phyloP scores from a whole-genome alignment of 1,140 invertebrate genomes.

The Uloborus diversus region DNA sequence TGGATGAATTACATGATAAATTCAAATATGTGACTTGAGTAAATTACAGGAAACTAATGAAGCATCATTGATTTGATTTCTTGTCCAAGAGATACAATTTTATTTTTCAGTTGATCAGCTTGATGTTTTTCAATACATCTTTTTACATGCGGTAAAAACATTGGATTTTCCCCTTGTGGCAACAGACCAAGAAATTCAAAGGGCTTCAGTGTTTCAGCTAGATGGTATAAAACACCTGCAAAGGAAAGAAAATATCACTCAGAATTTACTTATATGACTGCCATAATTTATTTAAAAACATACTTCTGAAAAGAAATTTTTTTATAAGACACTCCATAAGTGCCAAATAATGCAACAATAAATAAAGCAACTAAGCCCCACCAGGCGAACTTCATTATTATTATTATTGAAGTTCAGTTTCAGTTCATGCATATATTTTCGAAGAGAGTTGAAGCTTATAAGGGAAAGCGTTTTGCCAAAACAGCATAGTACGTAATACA shows the following conservation, averaged over 20 bases:
- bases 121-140: conserved; percentile 51
- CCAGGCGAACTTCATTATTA: too few relatives aligned
- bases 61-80: conserved; percentile 57
- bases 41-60: background rate
- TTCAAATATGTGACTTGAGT: too few relatives aligned
- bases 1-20: too few relatives aligned
- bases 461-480: too few relatives aligned
- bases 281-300: too few relatives aligned
- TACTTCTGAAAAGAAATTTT: too few relatives aligned
- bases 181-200: conserved; percentile 17
- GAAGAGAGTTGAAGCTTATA: too few relatives aligned
- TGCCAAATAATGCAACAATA: background rate
- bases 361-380: background rate
- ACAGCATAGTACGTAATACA: too few relatives aligned
- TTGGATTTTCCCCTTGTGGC: conserved; percentile 4
- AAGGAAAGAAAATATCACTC: background rate
- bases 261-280: background rate
- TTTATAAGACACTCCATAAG: too few relatives aligned
- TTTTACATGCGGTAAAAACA: conserved; percentile 27
- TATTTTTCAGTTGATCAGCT: conserved; percentile 39
- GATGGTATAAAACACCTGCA: conserved; percentile 42
- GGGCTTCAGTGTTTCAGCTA: conserved; percentile 30
- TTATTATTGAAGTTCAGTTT: too few relatives aligned
- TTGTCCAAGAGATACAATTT: conserved; percentile 54
- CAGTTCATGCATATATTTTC: too few relatives aligned